These are phyloP conservation scores for Parasteatoda lunata DNA, from an alignment of 2,888 invertebrate species.

Conservation along the genomic window DNA sequence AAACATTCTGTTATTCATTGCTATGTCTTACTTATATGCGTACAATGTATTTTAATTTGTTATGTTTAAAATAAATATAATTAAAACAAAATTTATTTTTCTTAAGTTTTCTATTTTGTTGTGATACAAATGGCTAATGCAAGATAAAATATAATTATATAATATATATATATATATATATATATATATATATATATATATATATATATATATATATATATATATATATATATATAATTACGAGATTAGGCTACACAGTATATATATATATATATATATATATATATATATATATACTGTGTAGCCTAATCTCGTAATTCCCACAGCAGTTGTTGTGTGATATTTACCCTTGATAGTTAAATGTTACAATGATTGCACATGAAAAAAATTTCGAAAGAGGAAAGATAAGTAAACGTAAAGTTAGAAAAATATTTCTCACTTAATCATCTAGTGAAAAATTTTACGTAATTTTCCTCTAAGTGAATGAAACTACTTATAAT, in stretches of 20 bases:
- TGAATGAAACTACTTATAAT: no score
- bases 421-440: no score
- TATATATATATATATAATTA: neutral
- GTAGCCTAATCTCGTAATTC: neutral
- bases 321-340: no score
- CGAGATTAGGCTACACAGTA: no score
- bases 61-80: neutral
- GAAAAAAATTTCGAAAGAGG: no score
- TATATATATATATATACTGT: neutral
- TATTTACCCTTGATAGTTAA: no score
- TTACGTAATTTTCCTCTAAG: no score
- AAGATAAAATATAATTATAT: neutral
- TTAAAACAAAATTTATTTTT: neutral
- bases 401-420: no score
- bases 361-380: no score
- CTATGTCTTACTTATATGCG: neutral
- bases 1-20: no score
- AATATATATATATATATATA: neutral
- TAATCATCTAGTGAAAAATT: no score
- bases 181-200: neutral
- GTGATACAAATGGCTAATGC: neutral
- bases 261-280: neutral
- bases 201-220: constrained; percentile 1
- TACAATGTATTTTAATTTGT: neutral
- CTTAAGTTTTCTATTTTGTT: neutral